Evolutionary conservation across 2,888 invertebrate genomes (phyloP).

Genomic region (Lumbricus terrestris): DNA sequence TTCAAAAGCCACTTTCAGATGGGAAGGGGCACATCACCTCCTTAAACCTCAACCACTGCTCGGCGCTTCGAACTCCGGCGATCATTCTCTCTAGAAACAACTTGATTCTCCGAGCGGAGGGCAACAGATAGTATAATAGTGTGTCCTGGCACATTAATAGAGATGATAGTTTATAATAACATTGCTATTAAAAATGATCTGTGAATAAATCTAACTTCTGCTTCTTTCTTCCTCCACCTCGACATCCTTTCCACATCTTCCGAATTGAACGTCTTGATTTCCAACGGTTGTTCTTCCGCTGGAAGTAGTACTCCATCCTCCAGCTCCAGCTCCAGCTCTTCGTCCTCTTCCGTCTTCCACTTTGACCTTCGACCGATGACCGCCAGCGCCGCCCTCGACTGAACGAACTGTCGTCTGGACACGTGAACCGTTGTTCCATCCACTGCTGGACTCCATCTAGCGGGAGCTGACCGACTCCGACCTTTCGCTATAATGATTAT

Average conservation of each 20-base stretch:
- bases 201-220: constrained; percentile 44
- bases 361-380: constrained; percentile 43
- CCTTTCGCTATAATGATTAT: constrained; percentile 14
- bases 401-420: background rate
- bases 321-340: too few relatives aligned
- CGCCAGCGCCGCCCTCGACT: background rate
- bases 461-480: constrained; percentile 54
- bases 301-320: too few relatives aligned
- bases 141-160: too few relatives aligned
- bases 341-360: constrained; percentile 41
- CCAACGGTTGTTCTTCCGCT: constrained; percentile 51
- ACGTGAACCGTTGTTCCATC: background rate
- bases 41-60: too few relatives aligned
- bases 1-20: too few relatives aligned
- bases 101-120: too few relatives aligned
- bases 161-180: too few relatives aligned
- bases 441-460: constrained; percentile 40
- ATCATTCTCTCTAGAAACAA: too few relatives aligned
- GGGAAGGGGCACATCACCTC: too few relatives aligned
- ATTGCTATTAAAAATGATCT: background rate
- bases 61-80: too few relatives aligned
- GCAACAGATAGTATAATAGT: too few relatives aligned
- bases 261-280: constrained; percentile 60
- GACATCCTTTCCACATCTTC: constrained; percentile 64
- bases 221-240: constrained; percentile 60